phyloP scores from a whole-genome alignment of 37 sponge, comb jelly and placozoan species.

The Ephydatia muelleri region DNA sequence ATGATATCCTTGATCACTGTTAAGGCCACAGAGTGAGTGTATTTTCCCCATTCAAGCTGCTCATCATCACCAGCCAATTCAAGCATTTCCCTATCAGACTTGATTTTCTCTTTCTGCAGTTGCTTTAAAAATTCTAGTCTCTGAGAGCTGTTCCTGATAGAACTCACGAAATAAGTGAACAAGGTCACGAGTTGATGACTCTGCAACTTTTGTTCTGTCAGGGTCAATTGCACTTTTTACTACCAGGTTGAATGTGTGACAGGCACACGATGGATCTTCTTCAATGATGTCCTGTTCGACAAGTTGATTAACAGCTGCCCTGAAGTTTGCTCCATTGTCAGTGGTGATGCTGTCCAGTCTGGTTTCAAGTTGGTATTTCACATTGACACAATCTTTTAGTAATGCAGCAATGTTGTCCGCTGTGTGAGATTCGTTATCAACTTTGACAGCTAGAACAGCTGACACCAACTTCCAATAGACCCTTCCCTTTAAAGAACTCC shows the following conservation, averaged over 20 bases:
- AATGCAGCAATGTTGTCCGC: neutral
- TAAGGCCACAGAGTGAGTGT: neutral
- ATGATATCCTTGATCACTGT: neutral
- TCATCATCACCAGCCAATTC: neutral
- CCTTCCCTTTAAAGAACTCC: no score
- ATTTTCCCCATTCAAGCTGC: neutral
- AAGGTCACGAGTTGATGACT: neutral
- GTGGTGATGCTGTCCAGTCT: neutral
- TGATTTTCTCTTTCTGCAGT: neutral
- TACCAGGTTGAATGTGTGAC: neutral
- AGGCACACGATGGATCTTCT: no score
- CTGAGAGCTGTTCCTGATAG: neutral
- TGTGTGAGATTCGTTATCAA: neutral
- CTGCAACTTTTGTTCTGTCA: neutral
- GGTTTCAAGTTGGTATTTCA: neutral
- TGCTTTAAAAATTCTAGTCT: neutral
- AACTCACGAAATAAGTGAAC: neutral
- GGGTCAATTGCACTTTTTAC: neutral
- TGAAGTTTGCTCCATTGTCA: no score
- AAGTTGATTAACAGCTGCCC: no score
- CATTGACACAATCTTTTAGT: neutral
- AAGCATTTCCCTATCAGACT: neutral
- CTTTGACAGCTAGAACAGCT: neutral
- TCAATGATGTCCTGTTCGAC: no score
- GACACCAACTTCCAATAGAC: conserved; percentile 1